These are phyloP conservation scores for Myioborus melanocephalus DNA, from an alignment of 2,797 vertebrate species.

Conservation along the genomic window DNA sequence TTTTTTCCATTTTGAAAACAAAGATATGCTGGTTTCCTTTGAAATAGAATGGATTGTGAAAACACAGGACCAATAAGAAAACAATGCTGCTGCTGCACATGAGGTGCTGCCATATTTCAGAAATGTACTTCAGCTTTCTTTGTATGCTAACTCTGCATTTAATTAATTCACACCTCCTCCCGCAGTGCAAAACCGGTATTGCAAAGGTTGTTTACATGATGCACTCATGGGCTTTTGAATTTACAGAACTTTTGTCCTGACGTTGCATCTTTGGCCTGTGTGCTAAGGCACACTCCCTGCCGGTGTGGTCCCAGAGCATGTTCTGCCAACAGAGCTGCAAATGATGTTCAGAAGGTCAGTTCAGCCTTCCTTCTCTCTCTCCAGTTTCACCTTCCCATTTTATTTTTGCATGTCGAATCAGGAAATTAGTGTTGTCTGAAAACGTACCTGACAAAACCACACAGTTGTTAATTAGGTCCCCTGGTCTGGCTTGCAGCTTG, in stretches of 20 bases:
- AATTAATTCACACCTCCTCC: neutral
- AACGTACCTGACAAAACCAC: neutral
- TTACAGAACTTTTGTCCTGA: neutral
- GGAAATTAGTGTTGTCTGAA: neutral
- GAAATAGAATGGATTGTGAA: neutral
- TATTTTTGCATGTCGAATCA: neutral
- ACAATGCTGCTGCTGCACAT: neutral
- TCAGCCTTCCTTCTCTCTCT: neutral
- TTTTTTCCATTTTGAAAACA: conserved; percentile 41
- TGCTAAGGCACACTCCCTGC: neutral
- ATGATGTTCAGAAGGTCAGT: neutral
- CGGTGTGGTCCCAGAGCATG: accelerated
- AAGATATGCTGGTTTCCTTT: neutral
- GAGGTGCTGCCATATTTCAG: neutral
- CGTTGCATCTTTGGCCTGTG: neutral
- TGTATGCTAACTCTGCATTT: neutral
- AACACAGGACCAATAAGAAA: neutral
- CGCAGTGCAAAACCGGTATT: neutral
- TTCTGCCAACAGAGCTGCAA: neutral
- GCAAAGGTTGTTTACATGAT: neutral
- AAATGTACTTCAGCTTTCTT: neutral
- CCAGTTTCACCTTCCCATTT: neutral
- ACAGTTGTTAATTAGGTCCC: neutral
- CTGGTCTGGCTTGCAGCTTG: accelerated
- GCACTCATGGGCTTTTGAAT: neutral